These are phyloP conservation scores for Bujurquina vittata DNA, from an alignment of 2,113 vertebrate genomes.

Conservation along the genomic window DNA sequence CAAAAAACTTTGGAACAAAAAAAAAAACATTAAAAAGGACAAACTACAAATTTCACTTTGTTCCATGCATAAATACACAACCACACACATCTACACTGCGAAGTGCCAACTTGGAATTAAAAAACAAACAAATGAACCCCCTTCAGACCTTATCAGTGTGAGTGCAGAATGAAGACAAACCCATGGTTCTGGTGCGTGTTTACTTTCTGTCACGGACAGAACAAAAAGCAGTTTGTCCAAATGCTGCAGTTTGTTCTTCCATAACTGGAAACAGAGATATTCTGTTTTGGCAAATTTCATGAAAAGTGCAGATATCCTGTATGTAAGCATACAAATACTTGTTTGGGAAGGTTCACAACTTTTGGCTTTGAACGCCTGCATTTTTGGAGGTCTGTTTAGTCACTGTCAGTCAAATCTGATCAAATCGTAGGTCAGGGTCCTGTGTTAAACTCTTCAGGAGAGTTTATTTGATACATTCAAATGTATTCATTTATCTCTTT, in stretches of 20 bases:
- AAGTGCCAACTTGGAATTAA: slow-evolving; percentile 58
- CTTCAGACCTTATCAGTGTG: slow-evolving; percentile 47
- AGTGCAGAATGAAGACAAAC: slow-evolving; percentile 52
- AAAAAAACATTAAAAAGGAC: slow-evolving; percentile 20
- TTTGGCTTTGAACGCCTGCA: slow-evolving; percentile 15
- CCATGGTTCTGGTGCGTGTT: neutral
- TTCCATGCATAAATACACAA: slow-evolving; percentile 82
- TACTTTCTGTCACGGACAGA: slow-evolving; percentile 8
- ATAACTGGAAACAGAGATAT: slow-evolving; percentile 7
- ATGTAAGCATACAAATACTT: slow-evolving; percentile 60
- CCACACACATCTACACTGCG: slow-evolving; percentile 76
- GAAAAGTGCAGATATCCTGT: neutral
- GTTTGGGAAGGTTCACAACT: slow-evolving; percentile 38
- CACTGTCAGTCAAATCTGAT: neutral
- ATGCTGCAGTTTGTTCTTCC: neutral
- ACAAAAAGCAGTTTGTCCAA: slow-evolving; percentile 12
- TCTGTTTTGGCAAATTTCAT: slow-evolving; percentile 2
- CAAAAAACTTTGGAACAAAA: slow-evolving; percentile 45
- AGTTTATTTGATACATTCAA: neutral
- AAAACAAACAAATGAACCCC: slow-evolving; percentile 48
- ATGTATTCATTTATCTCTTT: neutral
- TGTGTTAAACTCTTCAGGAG: neutral
- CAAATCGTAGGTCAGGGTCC: neutral
- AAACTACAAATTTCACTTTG: slow-evolving; percentile 60
- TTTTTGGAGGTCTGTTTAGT: neutral